Evolutionary conservation across 2,888 invertebrate genomes (phyloP), one percentile per base, ranked within the genome.

Genomic region (Brachyptera putata): DNA sequence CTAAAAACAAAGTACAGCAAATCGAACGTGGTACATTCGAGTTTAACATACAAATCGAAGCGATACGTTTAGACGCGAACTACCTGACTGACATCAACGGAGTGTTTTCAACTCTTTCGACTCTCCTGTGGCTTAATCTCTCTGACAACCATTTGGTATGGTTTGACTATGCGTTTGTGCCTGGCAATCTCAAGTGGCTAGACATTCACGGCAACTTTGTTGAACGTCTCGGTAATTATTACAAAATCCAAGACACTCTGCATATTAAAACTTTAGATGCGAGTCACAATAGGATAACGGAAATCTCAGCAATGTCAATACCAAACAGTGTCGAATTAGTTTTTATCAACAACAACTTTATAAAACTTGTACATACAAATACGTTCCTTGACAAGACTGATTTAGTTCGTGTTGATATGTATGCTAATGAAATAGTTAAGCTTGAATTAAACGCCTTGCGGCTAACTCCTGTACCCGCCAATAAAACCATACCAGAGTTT

Each of bases 81-180:
- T 89, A 87, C 72, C 79, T 95, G 67, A 86, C 89, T 53, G 91
- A 94, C 73, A 89, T 95, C 70, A 93, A 94, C 75, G 92, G 92
- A 14, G 89, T 92, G 62, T 91, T 94, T 72, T 86, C 91, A 34
- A 87, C 91, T 61, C 79, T 95, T 25, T 84, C 88, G n/a, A 89
- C 87, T 66, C 79, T 95, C 63, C 77, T 91, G 70, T 89, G 93
- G 87, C 78, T 95, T 61, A 94, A 94, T 76, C 80, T 94, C 56
- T 92, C 92, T 39, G 91, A 91, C 77, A 94, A 94, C 79, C 91
- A 91, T 77, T 79, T 95, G 70, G 88, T 90, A 68, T 91, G 91
- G 91, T 94, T 95, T 76, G 94, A 94, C 75, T 94, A 91, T 73
- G 92, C 93, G 57, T 91, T 94, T 74, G 87, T 94, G 70, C 94